phyloP scores from a whole-genome alignment of 2,113 vertebrate species.

The Microcebus lehilahytsara region DNA sequence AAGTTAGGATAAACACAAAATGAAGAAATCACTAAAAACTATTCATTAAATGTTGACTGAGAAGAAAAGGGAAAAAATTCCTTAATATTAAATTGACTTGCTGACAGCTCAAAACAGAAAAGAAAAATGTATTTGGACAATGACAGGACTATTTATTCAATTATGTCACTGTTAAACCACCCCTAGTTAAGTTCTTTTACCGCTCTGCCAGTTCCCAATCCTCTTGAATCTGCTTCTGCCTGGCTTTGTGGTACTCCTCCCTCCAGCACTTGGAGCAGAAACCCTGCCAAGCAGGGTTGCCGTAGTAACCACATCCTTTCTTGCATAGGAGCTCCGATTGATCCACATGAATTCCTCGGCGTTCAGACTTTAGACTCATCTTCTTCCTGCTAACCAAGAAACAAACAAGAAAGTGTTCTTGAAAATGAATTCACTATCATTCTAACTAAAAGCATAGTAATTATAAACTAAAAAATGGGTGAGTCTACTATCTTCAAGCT shows the following conservation, averaged over 20 bases:
- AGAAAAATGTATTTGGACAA: background rate
- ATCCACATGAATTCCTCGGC: constrained; percentile 95
- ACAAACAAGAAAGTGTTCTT: constrained; percentile 42
- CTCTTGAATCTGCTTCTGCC: constrained; percentile 96
- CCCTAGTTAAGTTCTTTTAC: constrained; percentile 80
- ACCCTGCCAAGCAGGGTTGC: constrained; percentile 95
- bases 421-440: constrained; percentile 12
- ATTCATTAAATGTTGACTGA: background rate
- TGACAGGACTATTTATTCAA: background rate
- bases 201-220: constrained; percentile 95
- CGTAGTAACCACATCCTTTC: constrained; percentile 98
- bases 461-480: background rate
- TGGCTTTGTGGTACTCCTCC: constrained; percentile 92
- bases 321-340: constrained; percentile 96
- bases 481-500: background rate
- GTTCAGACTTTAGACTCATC: constrained; percentile 92
- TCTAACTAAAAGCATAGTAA: background rate
- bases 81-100: background rate
- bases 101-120: background rate
- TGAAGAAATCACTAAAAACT: constrained; percentile 15
- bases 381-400: constrained; percentile 79
- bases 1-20: background rate
- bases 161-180: background rate
- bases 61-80: background rate
- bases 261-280: constrained; percentile 98